These are phyloP conservation scores for Drosophila conformis DNA, from an alignment of 2,888 invertebrate genomes.

Conservation along the genomic window DNA sequence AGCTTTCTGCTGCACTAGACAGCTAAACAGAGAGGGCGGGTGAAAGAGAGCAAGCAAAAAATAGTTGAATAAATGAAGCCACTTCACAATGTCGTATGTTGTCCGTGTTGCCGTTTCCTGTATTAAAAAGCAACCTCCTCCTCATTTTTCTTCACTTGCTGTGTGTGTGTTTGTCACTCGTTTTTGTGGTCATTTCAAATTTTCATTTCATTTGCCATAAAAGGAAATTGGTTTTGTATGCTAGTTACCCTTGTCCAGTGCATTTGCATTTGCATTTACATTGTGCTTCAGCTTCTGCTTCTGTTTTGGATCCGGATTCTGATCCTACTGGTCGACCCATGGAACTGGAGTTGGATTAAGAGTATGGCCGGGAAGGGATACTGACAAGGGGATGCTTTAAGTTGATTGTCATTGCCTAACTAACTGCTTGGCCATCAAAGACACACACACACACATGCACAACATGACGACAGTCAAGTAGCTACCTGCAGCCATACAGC, in stretches of 20 bases:
- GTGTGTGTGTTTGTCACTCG: slow-evolving; percentile 54
- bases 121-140: slow-evolving; percentile 8
- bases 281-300: slow-evolving; percentile 6
- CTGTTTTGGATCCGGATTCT: slow-evolving; percentile 4
- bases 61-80: slow-evolving; percentile 17
- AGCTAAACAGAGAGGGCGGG: not conserved
- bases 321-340: slow-evolving; percentile 4
- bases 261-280: slow-evolving; percentile 15
- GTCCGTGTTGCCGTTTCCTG: slow-evolving; percentile 61
- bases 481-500: slow-evolving; percentile 35
- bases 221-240: slow-evolving; percentile 79
- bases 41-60: not conserved
- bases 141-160: slow-evolving; percentile 1
- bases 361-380: not conserved
- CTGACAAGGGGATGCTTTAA: slow-evolving; percentile 18
- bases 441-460: slow-evolving; percentile 18
- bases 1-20: slow-evolving; percentile 30
- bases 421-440: slow-evolving; percentile 38
- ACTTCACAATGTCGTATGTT: slow-evolving; percentile 57
- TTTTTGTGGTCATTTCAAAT: slow-evolving; percentile 81
- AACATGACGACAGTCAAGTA: slow-evolving; percentile 29
- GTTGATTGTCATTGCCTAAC: slow-evolving; percentile 57
- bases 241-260: slow-evolving; percentile 56
- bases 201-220: slow-evolving; percentile 81
- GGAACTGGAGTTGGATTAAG: slow-evolving; percentile 9